Evolutionary conservation across 1,140 invertebrate genomes (phyloP).

Genomic region (Psilanteris sp.): DNA sequence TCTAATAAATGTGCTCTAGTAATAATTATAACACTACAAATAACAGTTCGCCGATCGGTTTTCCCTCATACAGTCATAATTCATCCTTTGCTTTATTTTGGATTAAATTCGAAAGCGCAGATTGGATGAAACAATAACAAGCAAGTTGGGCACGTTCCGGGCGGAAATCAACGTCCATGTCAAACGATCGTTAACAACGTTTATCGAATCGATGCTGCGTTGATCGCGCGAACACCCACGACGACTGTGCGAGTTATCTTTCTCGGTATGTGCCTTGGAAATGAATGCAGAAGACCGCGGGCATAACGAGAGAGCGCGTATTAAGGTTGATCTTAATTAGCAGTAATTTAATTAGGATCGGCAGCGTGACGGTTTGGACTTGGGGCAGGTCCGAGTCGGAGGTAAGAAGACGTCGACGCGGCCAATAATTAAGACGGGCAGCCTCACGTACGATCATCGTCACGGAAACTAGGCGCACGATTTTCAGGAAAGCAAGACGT

Average conservation of each 20-base stretch:
- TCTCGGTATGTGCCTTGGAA: constrained; percentile 65
- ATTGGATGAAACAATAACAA: no score
- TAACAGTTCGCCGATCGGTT: no score
- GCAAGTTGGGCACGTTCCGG: no score
- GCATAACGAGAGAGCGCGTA: constrained; percentile 73
- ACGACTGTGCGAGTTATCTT: constrained; percentile 55
- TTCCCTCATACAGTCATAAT: no score
- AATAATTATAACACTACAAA: no score
- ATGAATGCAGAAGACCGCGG: constrained; percentile 66
- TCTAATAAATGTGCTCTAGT: no score
- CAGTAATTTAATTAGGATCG: constrained; percentile 78
- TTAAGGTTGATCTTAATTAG: constrained; percentile 80
- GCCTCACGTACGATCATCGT: constrained; percentile 70
- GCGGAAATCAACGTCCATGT: no score
- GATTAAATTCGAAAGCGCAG: no score
- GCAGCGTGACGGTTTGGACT: constrained; percentile 76
- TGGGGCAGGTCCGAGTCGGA: constrained; percentile 67
- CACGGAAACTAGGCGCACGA: constrained; percentile 73
- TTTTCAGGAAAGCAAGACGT: constrained; percentile 58
- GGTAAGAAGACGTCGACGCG: constrained; percentile 63
- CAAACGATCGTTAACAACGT: constrained; percentile 25
- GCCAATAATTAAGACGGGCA: constrained; percentile 76
- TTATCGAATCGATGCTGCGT: constrained; percentile 26
- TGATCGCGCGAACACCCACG: constrained; percentile 57
- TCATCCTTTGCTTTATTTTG: no score